Evolutionary conservation across 2,113 vertebrate genomes (phyloP), one percentile per base, ranked within the genome.

Genomic region (Hyperopisus bebe): DNA sequence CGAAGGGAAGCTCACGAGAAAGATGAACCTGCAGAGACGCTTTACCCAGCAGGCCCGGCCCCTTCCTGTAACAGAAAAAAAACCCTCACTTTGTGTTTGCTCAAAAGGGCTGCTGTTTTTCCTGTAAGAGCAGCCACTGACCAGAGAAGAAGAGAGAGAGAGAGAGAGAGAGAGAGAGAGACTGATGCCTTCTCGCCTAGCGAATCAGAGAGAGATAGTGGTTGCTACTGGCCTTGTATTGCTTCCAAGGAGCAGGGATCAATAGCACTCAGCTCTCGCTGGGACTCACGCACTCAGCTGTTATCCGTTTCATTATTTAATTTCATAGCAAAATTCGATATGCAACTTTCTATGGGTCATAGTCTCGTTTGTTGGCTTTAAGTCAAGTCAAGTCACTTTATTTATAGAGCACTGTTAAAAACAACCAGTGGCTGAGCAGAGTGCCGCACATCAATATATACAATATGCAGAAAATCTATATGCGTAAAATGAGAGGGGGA

Each of bases 141-240:
- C 47, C 48, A 88, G 27, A 31, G 53, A 62, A 42, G 35, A 46
- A 70, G 87, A 31, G 85, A 88, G 83, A 44, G 86, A 35, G 86
- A 58, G 35, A 88, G 17, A 66, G 87, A 35, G 86, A 44, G 53
- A 88, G 17, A 88, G 55, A 51, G 85, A 88, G 84, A 88, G 51
- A 53, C 10, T 24, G 35, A 84, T 8, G 19, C 24, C 82, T 84
- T 84, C 42, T 46, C 2, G 35, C 80, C 80, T 42, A 83, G 80
- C 21, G 17, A 27, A 51, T 35, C 4, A 88, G 87, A 88, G 39
- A 62, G 39, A 88, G 87, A 47, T 24, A 84, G 88, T 42, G 77
- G 15, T 21, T n/a, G 24, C 82, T 58, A 13, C 10, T 47, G 44
- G 13, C 42, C 2, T 19, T 2, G 82, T 47, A 84, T 24, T 53